Percentiles rank a stretch among this genome's conserved stretches.
Evolutionary conservation across 1,140 invertebrate species (phyloP).

Genomic region (Platyura marginata): DNA sequence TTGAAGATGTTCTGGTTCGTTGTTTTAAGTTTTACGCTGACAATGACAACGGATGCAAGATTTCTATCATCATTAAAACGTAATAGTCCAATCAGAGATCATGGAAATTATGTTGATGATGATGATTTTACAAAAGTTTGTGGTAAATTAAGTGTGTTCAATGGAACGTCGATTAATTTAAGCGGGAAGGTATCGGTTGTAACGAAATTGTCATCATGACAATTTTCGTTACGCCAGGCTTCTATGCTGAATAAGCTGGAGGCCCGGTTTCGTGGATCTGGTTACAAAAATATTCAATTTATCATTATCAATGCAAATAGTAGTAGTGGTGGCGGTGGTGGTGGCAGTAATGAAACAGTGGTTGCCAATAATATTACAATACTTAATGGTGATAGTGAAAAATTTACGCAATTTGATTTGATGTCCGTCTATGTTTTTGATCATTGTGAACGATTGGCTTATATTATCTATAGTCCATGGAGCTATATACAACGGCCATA

Average conservation of each 20-base stretch:
- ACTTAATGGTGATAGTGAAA: neutral
- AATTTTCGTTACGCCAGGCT: neutral
- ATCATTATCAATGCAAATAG: neutral
- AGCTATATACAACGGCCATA: constrained; percentile 2
- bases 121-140: no score
- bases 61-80: no score
- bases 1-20: no score
- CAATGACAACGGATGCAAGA: no score
- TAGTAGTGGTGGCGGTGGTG: neutral
- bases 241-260: neutral
- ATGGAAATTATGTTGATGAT: no score
- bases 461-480: neutral
- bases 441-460: neutral
- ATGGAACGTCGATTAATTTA: no score
- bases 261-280: neutral
- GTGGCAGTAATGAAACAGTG: neutral
- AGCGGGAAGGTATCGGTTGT: neutral
- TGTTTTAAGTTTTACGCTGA: no score
- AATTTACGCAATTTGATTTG: neutral
- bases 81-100: no score
- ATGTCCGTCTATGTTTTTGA: neutral
- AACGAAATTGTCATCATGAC: neutral
- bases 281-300: neutral
- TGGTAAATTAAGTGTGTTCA: no score
- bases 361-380: neutral